A percentile compares a stretch with the other conserved stretches of the same genome.
Evolutionary conservation across 2,888 invertebrate genomes (phyloP).

Genomic region (Callimorpha dominula): DNA sequence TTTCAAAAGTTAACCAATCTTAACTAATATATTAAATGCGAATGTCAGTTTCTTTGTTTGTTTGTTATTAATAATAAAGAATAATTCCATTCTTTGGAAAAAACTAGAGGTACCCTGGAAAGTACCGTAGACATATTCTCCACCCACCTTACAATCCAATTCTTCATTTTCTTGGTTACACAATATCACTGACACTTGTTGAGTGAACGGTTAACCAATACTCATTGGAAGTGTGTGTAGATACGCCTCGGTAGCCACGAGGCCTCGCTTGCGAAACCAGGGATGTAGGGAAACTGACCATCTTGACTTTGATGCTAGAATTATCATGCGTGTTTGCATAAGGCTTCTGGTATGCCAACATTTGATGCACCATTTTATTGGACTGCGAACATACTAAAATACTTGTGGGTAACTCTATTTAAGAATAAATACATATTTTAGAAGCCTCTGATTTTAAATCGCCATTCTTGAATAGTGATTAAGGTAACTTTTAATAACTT

Average conservation of each 20-base stretch:
- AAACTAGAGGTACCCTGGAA: neutral
- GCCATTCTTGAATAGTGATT: no score
- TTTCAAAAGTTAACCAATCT: no score
- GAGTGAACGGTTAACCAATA: constrained; percentile 24
- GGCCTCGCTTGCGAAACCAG: constrained; percentile 31
- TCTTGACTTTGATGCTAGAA: constrained; percentile 35
- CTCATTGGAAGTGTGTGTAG: constrained; percentile 34
- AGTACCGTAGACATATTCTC: neutral
- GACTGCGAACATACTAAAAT: no score
- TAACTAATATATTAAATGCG: no score
- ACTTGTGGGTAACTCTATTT: no score
- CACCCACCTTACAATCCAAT: constrained; percentile 33
- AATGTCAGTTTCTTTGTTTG: no score
- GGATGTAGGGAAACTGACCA: constrained; percentile 43
- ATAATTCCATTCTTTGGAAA: no score
- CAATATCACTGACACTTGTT: constrained; percentile 27
- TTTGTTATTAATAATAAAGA: no score
- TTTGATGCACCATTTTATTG: neutral
- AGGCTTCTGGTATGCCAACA: neutral
- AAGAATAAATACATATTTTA: no score
- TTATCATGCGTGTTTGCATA: neutral
- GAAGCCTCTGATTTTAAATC: no score
- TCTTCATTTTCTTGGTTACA: constrained; percentile 29
- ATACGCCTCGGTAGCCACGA: constrained; percentile 22
- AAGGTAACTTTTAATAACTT: no score